Evolutionary conservation across 2,113 vertebrate species (phyloP).

Genomic region (Mormyrus lacerda): DNA sequence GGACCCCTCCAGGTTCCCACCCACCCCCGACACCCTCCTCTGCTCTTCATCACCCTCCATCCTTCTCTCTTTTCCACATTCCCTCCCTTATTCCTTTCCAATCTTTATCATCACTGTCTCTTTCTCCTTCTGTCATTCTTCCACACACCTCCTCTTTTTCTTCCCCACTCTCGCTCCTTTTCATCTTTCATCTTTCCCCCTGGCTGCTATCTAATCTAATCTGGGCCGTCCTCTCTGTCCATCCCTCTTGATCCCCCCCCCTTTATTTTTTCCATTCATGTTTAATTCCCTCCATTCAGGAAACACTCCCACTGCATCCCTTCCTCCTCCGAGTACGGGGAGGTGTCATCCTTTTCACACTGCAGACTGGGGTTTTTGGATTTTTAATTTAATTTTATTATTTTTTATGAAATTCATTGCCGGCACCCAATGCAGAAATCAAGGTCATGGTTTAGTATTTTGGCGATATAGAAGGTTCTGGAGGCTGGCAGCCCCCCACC

Average conservation of each 20-base stretch:
- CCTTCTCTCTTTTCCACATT: background rate
- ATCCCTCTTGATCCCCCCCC: constrained; percentile 16
- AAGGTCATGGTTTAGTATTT: background rate
- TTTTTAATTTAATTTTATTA: no score
- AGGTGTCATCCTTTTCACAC: background rate
- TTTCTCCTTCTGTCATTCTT: background rate
- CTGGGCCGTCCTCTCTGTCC: background rate
- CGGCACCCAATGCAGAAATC: background rate
- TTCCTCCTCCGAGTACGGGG: background rate
- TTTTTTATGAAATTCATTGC: background rate
- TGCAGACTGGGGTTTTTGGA: background rate
- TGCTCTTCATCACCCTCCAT: background rate
- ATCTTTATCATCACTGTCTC: constrained; percentile 35
- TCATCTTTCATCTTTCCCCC: background rate
- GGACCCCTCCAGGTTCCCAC: constrained; percentile 77
- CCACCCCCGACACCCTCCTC: background rate
- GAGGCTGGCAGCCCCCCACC: background rate
- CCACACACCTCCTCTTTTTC: constrained; percentile 2
- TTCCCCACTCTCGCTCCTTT: background rate
- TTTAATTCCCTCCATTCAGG: background rate
- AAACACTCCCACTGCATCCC: background rate
- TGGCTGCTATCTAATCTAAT: background rate
- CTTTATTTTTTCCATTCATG: background rate
- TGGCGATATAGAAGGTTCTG: background rate
- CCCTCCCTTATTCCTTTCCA: background rate